Evolutionary conservation across 2,113 vertebrate genomes (phyloP), one percentile per base, ranked within the genome.

Genomic region (Lasiurus cinereus): DNA sequence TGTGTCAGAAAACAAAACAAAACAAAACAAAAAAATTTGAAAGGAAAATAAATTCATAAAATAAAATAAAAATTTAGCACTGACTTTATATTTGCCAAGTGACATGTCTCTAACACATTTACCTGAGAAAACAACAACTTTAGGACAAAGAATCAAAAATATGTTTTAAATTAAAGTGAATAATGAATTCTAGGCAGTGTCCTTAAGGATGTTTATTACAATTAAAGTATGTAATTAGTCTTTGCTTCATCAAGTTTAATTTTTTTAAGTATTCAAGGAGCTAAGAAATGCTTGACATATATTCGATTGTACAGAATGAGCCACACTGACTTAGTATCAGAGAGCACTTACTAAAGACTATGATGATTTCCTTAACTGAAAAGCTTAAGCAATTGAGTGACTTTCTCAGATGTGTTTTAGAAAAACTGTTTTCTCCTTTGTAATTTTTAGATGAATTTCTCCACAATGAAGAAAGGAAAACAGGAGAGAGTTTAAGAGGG

Each of bases 31-130:
- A n/a, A 70, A 95, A 69, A n/a, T 93, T 77, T 87, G 39, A 70
- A 93, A 90, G 29, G 24, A 86, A 98, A 92, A 62, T 84, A 96
- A 88, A 43, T 93, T 94, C 29, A 78, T 66, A 88, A 85, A 72
- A 79, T 39, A 46, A 31, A 3, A 39, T 39, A 88, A 72, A 90
- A 72, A 92, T 92, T 90, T 14, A 80, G 9, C 18, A 14, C 39
- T 69, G 27, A 92, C 54, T 70, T 90, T 78, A 50, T 74, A 50
- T 90, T 74, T 95, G 22, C 52, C 66, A 94, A 69, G 14, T 82
- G 80, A 18, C 29, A 94, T 48, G 11, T 94, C 89, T 90, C 21
- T 24, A 80, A 79, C 54, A 43, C 56, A 96, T 93, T 96, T 96
- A 59, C 73, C 76, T 93, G 50, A 90, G n/a, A 43, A 92, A 96